Evolutionary conservation across 2,113 vertebrate species (phyloP).

Genomic region (Phalacrocorax pelagicus): DNA sequence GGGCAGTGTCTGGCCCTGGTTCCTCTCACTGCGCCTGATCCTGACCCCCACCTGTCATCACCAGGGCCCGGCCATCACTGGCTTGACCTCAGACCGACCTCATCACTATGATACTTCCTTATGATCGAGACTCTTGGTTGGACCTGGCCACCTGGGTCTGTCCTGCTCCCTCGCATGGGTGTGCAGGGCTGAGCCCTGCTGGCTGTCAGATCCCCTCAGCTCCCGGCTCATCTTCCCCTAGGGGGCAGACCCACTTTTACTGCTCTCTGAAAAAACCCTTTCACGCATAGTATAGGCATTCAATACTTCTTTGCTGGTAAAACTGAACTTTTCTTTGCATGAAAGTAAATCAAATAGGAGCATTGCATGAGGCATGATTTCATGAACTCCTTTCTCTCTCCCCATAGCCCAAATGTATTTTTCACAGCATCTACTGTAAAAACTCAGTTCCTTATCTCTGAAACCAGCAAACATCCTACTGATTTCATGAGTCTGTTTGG

Average conservation of each 20-base stretch:
- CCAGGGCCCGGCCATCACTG: rapidly evolving
- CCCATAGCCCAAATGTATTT: neutral
- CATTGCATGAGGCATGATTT: neutral
- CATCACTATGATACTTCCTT: neutral
- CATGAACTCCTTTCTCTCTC: neutral
- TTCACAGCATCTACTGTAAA: neutral
- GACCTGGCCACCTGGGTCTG: neutral
- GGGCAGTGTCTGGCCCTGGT: too few relatives aligned
- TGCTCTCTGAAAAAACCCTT: neutral
- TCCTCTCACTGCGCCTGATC: neutral
- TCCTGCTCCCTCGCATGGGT: neutral
- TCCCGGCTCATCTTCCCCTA: neutral
- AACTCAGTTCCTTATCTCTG: neutral
- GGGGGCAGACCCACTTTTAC: neutral
- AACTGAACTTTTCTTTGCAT: neutral
- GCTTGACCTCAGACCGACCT: neutral
- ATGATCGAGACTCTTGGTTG: neutral
- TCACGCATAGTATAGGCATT: neutral
- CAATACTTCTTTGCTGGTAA: neutral
- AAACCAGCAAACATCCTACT: neutral
- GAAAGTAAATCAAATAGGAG: neutral
- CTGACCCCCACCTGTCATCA: neutral
- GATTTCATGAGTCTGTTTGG: neutral
- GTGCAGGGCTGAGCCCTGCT: neutral
- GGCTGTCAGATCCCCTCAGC: neutral